phyloP scores from a whole-genome alignment of 2,113 vertebrate genomes.

The Larimichthys polyactis region DNA sequence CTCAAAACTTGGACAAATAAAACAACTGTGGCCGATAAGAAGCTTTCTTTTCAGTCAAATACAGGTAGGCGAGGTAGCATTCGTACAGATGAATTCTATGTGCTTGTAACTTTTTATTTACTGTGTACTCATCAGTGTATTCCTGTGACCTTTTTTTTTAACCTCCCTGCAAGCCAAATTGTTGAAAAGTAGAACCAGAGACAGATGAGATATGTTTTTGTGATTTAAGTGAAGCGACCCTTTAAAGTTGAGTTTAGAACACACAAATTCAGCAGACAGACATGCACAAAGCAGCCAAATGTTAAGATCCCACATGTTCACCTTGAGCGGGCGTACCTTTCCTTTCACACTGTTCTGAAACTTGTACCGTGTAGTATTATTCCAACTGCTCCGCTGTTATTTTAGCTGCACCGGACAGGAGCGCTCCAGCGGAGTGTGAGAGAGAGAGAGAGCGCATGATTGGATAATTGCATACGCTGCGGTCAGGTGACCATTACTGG shows the following conservation, averaged over 20 bases:
- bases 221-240: background rate
- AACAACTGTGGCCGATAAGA: background rate
- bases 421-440: conserved; percentile 53
- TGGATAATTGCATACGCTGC: conserved; percentile 36
- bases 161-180: background rate
- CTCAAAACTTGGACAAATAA: background rate
- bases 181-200: background rate
- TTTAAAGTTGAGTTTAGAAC: background rate
- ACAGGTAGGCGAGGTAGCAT: too few species aligned
- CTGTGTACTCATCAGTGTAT: background rate
- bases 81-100: background rate
- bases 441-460: conserved; percentile 43
- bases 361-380: conserved; percentile 60
- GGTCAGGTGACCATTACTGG: conserved; percentile 52
- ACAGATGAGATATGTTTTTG: background rate
- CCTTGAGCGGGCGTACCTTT: conserved; percentile 45
- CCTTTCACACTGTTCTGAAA: conserved; percentile 58
- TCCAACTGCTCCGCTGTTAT: conserved; percentile 72
- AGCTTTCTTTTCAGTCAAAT: background rate
- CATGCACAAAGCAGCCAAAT: conserved; percentile 35
- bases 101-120: background rate
- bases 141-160: background rate
- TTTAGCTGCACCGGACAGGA: conserved; percentile 63
- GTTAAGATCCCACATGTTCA: conserved; percentile 52
- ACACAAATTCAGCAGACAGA: conserved; percentile 12